Base-by-base conservation (phyloP, 2,888 invertebrate genomes). In the Cryptus viduatorius region DNA sequence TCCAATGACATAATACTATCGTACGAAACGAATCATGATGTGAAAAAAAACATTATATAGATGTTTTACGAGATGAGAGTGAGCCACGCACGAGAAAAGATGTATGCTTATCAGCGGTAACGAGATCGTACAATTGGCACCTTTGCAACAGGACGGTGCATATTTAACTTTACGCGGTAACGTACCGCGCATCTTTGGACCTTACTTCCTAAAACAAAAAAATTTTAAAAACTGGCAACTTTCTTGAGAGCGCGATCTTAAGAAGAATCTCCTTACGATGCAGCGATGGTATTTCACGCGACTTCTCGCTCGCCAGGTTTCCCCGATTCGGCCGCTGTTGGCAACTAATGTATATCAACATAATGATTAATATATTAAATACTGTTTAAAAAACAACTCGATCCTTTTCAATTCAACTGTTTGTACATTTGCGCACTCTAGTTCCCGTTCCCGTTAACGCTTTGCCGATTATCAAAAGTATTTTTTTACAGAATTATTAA, bases 281-380 rank as follows among this genome's bases (percentile, higher is more conserved):
- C 59, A 42, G 31, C 50, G 44, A 68, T 76, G 3, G 46, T 24
- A 12, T 67, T 69, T 29, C 48, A 46, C 42, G 37, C 31, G 1
- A 29, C 12, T 4, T 59, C 68, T 73, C 50, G 78, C 50, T 42
- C 61, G 61, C 50, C 50, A 48, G 67, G 68, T 73, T 67, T 53
- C 16, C 42, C n/a, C 46, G 14, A 29, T 77, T 67, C 50, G 24
- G 44, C 56, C 19, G 82, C 82, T 73, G 67, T 61, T 73, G 19
- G 37, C 79, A 31, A 59, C 16, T 89, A 89, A 89, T 88, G 86
- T 84, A 86, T 86, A 89, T 90, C 89, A 88, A 90, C 89, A 90
- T 87, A 90, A 91, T 91, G 90, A 92, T 90, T 92, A 92, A 91
- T 91, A 92, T 91, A 92, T 92, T 91, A 90, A 90, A 90, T 90